phyloP scores from a whole-genome alignment of 2,113 vertebrate species.

The Syngnathus floridae region DNA sequence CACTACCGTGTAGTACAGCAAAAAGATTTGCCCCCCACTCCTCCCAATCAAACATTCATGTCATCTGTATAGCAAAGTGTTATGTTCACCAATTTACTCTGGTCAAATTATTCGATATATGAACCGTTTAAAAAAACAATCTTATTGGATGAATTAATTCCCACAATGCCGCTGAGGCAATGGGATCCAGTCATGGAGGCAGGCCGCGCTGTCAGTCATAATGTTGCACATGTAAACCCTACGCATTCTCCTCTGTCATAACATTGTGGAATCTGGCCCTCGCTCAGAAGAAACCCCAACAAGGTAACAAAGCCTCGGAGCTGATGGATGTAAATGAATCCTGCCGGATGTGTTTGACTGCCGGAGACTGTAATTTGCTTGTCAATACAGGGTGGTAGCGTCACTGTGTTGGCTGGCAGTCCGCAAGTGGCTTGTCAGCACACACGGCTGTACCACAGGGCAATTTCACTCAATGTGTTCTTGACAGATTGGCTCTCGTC shows the following conservation, averaged over 20 bases:
- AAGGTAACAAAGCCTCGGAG: constrained; percentile 71
- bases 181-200: constrained; percentile 82
- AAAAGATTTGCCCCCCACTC: constrained; percentile 45
- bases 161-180: constrained; percentile 85
- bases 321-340: constrained; percentile 86
- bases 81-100: constrained; percentile 96
- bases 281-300: constrained; percentile 49
- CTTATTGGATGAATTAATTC: constrained; percentile 98
- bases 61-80: constrained; percentile 90
- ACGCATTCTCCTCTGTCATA: constrained; percentile 82
- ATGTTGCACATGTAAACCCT: constrained; percentile 77
- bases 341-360: constrained; percentile 78
- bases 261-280: constrained; percentile 61
- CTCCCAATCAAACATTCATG: constrained; percentile 88
- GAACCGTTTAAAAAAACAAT: constrained; percentile 90
- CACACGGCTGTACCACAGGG: constrained; percentile 81
- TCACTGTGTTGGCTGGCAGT: constrained; percentile 72
- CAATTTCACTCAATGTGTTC: constrained; percentile 92
- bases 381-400: constrained; percentile 80
- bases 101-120: constrained; percentile 96
- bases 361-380: constrained; percentile 88
- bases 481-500: constrained; percentile 96
- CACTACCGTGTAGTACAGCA: not conserved
- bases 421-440: constrained; percentile 83
- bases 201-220: constrained; percentile 86